Percentiles rank a stretch among this genome's conserved stretches.
Evolutionary conservation across 2,797 vertebrate species (phyloP).

Genomic region (Strix occidentalis): DNA sequence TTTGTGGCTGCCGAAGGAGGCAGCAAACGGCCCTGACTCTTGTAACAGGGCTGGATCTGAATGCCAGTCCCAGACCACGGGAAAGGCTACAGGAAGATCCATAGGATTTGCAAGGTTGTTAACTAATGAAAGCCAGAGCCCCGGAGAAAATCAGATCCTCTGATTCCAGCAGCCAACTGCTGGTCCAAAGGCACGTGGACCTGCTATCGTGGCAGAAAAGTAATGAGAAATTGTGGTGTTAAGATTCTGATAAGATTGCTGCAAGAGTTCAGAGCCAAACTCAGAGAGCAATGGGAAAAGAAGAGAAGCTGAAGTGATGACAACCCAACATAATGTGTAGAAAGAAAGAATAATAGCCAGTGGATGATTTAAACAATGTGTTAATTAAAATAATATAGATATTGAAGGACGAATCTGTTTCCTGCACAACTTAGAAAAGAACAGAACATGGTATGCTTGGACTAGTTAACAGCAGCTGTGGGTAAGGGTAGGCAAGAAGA

Average conservation of each 20-base stretch:
- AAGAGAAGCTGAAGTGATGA: neutral
- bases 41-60: neutral
- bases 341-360: neutral
- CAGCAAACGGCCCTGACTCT: neutral
- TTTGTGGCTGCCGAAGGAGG: neutral
- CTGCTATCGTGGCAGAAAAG: neutral
- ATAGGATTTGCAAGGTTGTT: too few relatives aligned
- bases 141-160: neutral
- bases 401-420: neutral
- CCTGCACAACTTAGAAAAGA: neutral
- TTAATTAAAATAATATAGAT: neutral
- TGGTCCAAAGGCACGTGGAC: neutral
- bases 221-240: neutral
- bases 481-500: neutral
- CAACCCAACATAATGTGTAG: neutral
- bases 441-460: rapidly evolving
- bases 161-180: neutral
- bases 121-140: neutral
- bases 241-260: neutral
- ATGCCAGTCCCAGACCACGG: neutral
- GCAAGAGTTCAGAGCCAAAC: neutral
- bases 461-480: neutral
- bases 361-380: neutral
- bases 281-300: neutral
- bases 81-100: neutral